These are phyloP conservation scores for Drosophila aldrichi DNA, from an alignment of 2,888 invertebrate species.

Conservation along the genomic window DNA sequence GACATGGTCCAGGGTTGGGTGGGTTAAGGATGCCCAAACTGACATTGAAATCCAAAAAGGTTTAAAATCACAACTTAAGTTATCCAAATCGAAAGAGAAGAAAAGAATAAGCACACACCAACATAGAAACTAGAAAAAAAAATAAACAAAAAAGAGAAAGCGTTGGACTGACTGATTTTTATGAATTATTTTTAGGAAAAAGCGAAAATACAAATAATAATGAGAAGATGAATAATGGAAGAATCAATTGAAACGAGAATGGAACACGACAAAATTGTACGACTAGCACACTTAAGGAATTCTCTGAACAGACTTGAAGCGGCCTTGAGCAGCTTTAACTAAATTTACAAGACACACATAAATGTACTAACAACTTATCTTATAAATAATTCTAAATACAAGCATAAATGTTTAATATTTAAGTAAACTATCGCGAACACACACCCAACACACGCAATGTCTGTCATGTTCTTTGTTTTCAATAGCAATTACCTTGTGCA, in stretches of 20 bases:
- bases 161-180: slow-evolving; percentile 80
- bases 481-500: slow-evolving; percentile 56
- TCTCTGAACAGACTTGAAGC: slow-evolving; percentile 64
- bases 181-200: slow-evolving; percentile 60
- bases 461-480: slow-evolving; percentile 40
- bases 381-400: slow-evolving; percentile 24
- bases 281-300: slow-evolving; percentile 61
- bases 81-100: slow-evolving; percentile 7
- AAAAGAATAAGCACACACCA: slow-evolving; percentile 13
- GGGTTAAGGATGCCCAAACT: slow-evolving; percentile 4
- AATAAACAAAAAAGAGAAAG: slow-evolving; percentile 40
- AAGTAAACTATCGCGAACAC: slow-evolving; percentile 14
- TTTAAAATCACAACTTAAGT: slow-evolving; percentile 12
- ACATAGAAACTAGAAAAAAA: slow-evolving; percentile 42
- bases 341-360: slow-evolving; percentile 27
- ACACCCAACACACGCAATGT: neutral
- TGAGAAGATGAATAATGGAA: slow-evolving; percentile 32
- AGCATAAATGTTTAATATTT: slow-evolving; percentile 42
- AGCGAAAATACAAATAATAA: slow-evolving; percentile 8
- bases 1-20: slow-evolving; percentile 19
- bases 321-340: slow-evolving; percentile 18
- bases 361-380: slow-evolving; percentile 27
- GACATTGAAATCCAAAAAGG: slow-evolving; percentile 26
- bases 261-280: slow-evolving; percentile 15
- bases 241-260: slow-evolving; percentile 41